Evolutionary conservation across 2,888 invertebrate species (phyloP).

Genomic region (Lithophane semibrunnea): DNA sequence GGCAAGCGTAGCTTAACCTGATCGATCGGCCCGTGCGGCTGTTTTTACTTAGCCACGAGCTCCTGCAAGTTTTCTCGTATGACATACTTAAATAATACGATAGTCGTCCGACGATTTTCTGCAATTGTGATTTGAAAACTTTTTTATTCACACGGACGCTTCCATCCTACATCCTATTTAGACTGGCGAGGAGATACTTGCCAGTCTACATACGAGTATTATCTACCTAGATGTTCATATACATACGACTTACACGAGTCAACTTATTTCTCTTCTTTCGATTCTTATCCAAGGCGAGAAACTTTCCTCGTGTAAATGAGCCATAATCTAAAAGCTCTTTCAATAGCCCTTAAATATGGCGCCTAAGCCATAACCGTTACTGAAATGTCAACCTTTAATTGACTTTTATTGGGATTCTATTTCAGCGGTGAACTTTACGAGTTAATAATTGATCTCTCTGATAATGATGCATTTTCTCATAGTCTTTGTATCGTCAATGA

Average conservation of each 20-base stretch:
- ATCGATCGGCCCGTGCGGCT: no score
- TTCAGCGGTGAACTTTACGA: constrained; percentile 34
- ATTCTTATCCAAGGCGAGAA: neutral
- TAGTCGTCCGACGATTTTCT: neutral
- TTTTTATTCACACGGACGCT: neutral
- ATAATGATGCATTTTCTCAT: constrained; percentile 41
- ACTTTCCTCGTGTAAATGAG: neutral
- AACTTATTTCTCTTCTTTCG: no score
- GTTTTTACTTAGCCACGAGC: no score
- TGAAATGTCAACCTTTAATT: constrained; percentile 41
- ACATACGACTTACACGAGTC: no score
- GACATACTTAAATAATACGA: no score
- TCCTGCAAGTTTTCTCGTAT: neutral
- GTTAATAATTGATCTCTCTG: constrained; percentile 25
- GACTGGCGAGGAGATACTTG: neutral
- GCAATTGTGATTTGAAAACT: neutral
- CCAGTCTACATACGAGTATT: neutral
- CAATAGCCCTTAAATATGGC: neutral
- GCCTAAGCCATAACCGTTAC: neutral
- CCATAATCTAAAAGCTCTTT: neutral
- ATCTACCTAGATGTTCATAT: no score
- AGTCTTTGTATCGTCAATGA: neutral
- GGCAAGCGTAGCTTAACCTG: no score
- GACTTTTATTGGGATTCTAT: constrained; percentile 39
- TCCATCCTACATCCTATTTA: no score